These are phyloP conservation scores for Cosmorhoe ocellata DNA, from an alignment of 2,888 invertebrate species.

Conservation along the genomic window DNA sequence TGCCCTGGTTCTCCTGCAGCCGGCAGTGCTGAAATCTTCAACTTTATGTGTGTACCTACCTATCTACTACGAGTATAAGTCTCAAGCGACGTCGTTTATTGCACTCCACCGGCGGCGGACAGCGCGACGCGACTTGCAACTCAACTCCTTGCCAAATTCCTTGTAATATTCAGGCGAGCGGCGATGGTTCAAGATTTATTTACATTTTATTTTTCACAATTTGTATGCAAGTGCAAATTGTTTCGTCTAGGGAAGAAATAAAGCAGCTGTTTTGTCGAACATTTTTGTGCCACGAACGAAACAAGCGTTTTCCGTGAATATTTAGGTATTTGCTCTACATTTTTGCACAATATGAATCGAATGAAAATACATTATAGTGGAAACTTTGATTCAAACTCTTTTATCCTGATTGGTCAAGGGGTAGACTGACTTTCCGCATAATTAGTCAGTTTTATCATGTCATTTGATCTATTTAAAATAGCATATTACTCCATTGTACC, in stretches of 20 bases:
- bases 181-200: conserved; percentile 14
- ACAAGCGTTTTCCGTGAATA: not conserved
- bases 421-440: too few relatives aligned
- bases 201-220: conserved; percentile 26
- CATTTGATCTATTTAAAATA: too few relatives aligned
- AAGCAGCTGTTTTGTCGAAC: conserved; percentile 11
- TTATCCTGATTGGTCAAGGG: too few relatives aligned
- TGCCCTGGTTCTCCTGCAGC: too few relatives aligned
- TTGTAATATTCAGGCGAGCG: conserved; percentile 22
- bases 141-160: conserved; percentile 16
- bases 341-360: not conserved
- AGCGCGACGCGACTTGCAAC: conserved; percentile 2
- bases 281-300: conserved; percentile 1
- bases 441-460: too few relatives aligned
- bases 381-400: too few relatives aligned
- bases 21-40: too few relatives aligned
- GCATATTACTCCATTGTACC: too few relatives aligned
- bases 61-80: conserved; percentile 1
- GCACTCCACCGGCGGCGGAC: conserved; percentile 2
- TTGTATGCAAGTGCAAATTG: conserved; percentile 22
- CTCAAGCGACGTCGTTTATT: conserved; percentile 11
- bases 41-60: too few relatives aligned
- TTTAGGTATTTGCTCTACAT: not conserved
- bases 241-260: conserved; percentile 16
- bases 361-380: too few relatives aligned